Base-by-base conservation (phyloP, 2,797 vertebrate genomes). In the Benthosema pterotum region DNA sequence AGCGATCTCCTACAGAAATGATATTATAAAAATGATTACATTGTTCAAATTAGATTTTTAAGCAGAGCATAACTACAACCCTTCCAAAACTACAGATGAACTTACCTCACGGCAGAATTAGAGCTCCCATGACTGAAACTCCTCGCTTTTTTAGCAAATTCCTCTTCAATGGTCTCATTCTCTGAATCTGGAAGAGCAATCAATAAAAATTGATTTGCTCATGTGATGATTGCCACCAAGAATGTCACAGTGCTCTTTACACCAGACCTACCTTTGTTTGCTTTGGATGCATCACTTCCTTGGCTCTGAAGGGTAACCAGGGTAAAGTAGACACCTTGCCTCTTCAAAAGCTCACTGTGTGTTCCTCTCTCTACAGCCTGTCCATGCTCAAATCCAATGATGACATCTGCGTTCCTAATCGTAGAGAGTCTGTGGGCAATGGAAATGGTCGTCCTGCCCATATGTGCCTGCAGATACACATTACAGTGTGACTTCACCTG, bases 391-490 rank as follows among this genome's bases (percentile, higher is more conserved):
- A 95, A 94, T 17, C 93, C 94, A 60, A 92, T 53, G 57, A 95
- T 94, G 16, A 93, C 82, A 32, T 94, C 90, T 2, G 92, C 90
- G 22, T 91, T 94, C 71, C 80, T 83, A 52, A 95, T 89, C 0
- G 94, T 92, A 54, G 94, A 94, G 11, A 95, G 89, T 14, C 94
- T 92, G 68, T 95, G 94, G 43, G 94, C 85, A 19, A 95, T 89
- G 19, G 90, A 93, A 63, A 95, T 93, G 0, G 94, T 94, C 3
- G 93, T 94, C 71, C 94, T 89, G 38, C 91, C 92, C 5, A 42
- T 42, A 3, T 84, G 84, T 38, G 91, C 91, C 94, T 95, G 72
- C 49, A 76, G 14, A 63, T 46, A 47, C 1, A 52, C 17, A 55
- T 46, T 11, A 59, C 6, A 0, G 3, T 42, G 7, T 57, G 3